Evolutionary conservation across 2,113 vertebrate species (phyloP).

Genomic region (Phylloscopus trochiloides): DNA sequence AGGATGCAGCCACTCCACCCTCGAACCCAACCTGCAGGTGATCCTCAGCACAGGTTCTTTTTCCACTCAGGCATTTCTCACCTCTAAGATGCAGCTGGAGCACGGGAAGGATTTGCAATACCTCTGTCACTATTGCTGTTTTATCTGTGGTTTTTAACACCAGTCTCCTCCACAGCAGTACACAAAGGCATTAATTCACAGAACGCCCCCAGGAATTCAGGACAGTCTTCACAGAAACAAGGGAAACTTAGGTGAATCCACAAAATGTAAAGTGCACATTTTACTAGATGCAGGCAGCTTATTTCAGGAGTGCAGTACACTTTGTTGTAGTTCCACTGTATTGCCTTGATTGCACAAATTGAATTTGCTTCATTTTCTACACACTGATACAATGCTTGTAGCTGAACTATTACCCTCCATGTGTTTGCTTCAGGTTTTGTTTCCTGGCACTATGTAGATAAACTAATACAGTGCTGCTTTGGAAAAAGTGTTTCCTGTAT

Average conservation of each 20-base stretch:
- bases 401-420: not conserved
- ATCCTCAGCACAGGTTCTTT: not conserved
- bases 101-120: fast-evolving
- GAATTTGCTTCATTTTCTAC: not conserved
- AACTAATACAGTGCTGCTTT: not conserved
- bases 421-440: not conserved
- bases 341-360: not conserved
- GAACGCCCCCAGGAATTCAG: not conserved
- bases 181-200: not conserved
- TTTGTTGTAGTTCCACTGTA: not conserved
- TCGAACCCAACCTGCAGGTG: not conserved
- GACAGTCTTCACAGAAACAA: not conserved
- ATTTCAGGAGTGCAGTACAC: not conserved
- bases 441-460: not conserved
- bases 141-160: not conserved
- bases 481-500: not conserved
- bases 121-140: fast-evolving
- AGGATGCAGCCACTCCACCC: not conserved
- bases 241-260: not conserved
- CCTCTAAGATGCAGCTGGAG: not conserved
- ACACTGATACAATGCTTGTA: too few species aligned
- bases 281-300: not conserved
- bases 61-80: not conserved
- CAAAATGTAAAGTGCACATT: not conserved
- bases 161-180: not conserved